A percentile compares a stretch with the other conserved stretches of the same genome.
Conservation (phyloP, 2,113 vertebrate species). For the Grantiella picta region DNA sequence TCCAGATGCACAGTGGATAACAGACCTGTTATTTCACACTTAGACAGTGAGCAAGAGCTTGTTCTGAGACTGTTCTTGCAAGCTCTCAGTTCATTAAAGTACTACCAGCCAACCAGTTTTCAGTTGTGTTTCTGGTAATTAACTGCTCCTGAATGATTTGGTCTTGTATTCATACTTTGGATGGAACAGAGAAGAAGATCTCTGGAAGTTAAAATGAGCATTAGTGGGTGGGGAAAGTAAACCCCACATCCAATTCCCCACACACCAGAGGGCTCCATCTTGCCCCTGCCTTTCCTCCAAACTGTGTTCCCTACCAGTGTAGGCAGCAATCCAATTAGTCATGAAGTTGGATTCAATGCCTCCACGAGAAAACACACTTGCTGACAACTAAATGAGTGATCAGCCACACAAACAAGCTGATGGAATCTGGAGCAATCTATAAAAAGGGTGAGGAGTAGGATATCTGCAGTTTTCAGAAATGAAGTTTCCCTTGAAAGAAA, state of each 20-base stretch:
- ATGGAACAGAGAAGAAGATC: neutral
- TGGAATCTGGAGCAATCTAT: neutral
- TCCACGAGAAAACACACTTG: neutral
- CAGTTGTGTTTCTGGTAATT: neutral
- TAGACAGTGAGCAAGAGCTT: neutral
- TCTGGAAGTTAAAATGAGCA: neutral
- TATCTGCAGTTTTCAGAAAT: neutral
- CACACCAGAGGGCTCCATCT: neutral
- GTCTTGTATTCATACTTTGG: neutral
- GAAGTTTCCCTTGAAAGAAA: neutral
- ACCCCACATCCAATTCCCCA: neutral
- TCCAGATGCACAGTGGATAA: neutral
- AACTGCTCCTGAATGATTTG: neutral
- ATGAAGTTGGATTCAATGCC: neutral
- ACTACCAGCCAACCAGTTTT: neutral
- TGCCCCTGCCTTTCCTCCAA: neutral
- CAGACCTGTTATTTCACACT: neutral
- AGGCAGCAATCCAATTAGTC: slow-evolving; percentile 5
- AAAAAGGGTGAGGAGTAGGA: neutral
- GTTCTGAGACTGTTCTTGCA: neutral
- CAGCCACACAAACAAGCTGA: neutral
- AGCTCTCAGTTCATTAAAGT: neutral
- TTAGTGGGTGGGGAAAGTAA: neutral
- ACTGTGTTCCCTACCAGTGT: neutral
- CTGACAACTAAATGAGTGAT: slow-evolving; percentile 29